Base-by-base conservation (phyloP, 2,113 vertebrate genomes). In the Labeo catla region DNA sequence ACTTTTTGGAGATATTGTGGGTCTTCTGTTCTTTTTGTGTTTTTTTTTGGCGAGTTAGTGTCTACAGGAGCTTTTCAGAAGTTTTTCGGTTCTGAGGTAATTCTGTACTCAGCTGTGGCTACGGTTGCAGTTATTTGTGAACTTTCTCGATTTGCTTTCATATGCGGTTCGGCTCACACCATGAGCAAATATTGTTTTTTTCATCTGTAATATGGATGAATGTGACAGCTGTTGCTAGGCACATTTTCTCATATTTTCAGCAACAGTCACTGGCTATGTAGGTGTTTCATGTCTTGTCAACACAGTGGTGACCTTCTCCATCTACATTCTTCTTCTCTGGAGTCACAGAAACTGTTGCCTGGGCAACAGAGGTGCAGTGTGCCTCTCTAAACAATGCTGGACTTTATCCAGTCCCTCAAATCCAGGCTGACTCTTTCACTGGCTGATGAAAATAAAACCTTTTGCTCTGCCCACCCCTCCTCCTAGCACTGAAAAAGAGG, bases 381-480 rank as follows among this genome's bases (percentile, higher is more conserved):
- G 73, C 81, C 76, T 77, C 65, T 45, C 70, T 82, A 90, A 91
- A 93, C 93, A 95, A 93, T 93, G 90, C 68, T 74, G 82, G 65
- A 36, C 81, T 93, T 95, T 88, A 94, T 94, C 91, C 84, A 90
- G 61, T 66, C 47, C 74, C 89, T 88, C 57, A 13, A 21, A 78
- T 77, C 82, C 34, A 0, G 49, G 7, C 72, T 59, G 61, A 84
- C 76, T 81, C 70, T 81, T 81, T 39, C 19, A 61, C 16, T 86
- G 23, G 81, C 66, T 61, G 73, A 73, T 73, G 84, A 61, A 87
- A 87, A 81, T 54, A 4, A 84, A 84, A 57, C 66, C 68, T 84
- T 84, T 80, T 52, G n/a, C 81, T 63, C 16, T 86, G 76, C 65
- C 81, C 84, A 0, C 8, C 47, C 16, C 63, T 72, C 59, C 72